Conservation (phyloP, 2,888 invertebrate genomes). For the Sesamia inferens region DNA sequence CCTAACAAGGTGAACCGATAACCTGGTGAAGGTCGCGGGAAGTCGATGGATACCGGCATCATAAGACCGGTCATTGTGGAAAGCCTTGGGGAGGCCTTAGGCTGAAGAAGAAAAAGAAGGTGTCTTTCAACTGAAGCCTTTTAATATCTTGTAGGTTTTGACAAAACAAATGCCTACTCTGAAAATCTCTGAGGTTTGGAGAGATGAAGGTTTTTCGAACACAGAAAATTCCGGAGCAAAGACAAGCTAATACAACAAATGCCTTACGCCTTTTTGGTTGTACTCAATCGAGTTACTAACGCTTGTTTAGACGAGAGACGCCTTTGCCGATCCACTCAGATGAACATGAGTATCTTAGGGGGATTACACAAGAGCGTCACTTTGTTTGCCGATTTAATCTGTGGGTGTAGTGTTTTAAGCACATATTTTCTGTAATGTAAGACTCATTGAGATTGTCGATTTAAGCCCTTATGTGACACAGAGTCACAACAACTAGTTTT, state of each 20-base stretch:
- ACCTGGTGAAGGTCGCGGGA: too few relatives aligned
- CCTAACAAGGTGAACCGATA: too few relatives aligned
- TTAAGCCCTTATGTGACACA: not conserved
- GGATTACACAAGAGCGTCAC: conserved; percentile 38
- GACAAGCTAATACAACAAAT: conserved; percentile 57
- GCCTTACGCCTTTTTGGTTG: conserved; percentile 67
- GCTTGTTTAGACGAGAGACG: conserved; percentile 71
- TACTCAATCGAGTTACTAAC: conserved; percentile 78
- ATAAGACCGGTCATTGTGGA: too few relatives aligned
- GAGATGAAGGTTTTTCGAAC: conserved; percentile 24
- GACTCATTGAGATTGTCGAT: not conserved
- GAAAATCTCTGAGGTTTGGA: conserved; percentile 7
- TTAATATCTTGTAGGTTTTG: conserved; percentile 9
- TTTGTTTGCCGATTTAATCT: conserved; percentile 39
- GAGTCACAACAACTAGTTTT: too few relatives aligned
- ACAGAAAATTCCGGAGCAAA: conserved; percentile 25
- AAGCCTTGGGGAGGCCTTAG: too few relatives aligned
- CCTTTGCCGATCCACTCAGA: conserved; percentile 69
- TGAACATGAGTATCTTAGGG: conserved; percentile 67
- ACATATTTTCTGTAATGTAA: not conserved
- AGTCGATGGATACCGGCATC: too few relatives aligned
- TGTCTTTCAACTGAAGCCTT: conserved; percentile 17
- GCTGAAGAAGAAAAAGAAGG: too few relatives aligned
- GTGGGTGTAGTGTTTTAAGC: conserved; percentile 7
- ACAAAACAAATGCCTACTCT: conserved; percentile 20